Evolutionary conservation across 2,888 invertebrate species (phyloP).

Genomic region (Pollenia griseotomentosa): DNA sequence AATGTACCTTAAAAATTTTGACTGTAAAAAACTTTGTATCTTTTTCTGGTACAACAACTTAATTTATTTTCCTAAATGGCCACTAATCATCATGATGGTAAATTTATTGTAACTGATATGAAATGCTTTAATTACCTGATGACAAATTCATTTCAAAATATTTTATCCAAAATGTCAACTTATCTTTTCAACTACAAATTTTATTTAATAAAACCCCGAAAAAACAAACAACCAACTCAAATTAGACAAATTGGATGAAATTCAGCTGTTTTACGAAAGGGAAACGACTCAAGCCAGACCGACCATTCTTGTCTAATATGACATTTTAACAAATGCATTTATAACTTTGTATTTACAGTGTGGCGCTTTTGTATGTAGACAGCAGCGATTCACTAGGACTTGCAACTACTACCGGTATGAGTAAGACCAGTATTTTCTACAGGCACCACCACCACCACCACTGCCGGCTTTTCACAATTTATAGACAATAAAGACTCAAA

Average conservation of each 20-base stretch:
- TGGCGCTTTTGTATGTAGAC: slow-evolving; percentile 4
- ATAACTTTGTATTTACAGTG: background rate
- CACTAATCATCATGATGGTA: slow-evolving; percentile 33
- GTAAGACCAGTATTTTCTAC: slow-evolving; percentile 8
- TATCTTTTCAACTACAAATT: slow-evolving; percentile 48
- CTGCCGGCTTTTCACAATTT: slow-evolving; percentile 5
- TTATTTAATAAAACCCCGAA: background rate
- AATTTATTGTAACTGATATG: slow-evolving; percentile 38
- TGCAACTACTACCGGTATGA: slow-evolving; percentile 24
- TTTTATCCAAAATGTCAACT: slow-evolving; percentile 45
- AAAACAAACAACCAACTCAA: background rate
- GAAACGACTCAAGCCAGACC: background rate
- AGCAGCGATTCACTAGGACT: slow-evolving; percentile 13
- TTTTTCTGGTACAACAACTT: slow-evolving; percentile 18
- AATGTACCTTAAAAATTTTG: too few relatives aligned
- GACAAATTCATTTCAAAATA: slow-evolving; percentile 59
- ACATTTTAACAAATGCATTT: slow-evolving; percentile 23
- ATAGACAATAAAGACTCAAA: slow-evolving; percentile 21
- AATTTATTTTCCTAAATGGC: slow-evolving; percentile 32
- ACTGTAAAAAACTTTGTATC: background rate
- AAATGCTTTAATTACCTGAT: slow-evolving; percentile 27
- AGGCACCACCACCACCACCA: background rate
- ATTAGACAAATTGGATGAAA: slow-evolving; percentile 2
- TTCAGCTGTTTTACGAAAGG: slow-evolving; percentile 4
- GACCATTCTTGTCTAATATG: slow-evolving; percentile 13